Percentiles rank a stretch among this genome's conserved stretches.
phyloP scores from a whole-genome alignment of 2,113 vertebrate genomes.

The Felis chaus region DNA sequence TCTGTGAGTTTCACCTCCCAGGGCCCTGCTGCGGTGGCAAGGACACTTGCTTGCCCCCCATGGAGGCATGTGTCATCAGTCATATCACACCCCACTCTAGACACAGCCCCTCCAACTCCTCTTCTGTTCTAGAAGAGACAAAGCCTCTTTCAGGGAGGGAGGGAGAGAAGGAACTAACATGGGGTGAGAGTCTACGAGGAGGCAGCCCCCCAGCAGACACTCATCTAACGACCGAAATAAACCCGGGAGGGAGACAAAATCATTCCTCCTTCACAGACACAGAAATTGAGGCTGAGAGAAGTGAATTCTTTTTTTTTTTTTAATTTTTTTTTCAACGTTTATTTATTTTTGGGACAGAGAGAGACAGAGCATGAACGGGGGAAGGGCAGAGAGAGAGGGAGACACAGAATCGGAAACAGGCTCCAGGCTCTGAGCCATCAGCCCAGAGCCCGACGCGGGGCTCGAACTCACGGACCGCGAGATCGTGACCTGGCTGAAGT shows the following conservation, averaged over 20 bases:
- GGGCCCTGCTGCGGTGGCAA: rapidly evolving
- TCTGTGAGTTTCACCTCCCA: background rate
- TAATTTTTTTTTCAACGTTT: too few relatives aligned
- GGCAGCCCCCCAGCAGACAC: rapidly evolving
- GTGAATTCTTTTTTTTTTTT: too few relatives aligned
- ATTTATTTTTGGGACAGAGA: too few relatives aligned
- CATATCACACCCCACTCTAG: rapidly evolving
- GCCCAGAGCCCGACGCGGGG: too few relatives aligned
- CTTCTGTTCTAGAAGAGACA: background rate
- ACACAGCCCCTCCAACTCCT: rapidly evolving
- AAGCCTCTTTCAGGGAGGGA: background rate
- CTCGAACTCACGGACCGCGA: too few relatives aligned
- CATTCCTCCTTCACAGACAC: background rate
- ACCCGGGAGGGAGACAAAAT: background rate
- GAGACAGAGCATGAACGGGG: too few relatives aligned
- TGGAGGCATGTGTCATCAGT: background rate
- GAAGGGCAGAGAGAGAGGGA: too few relatives aligned
- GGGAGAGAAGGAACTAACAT: rapidly evolving
- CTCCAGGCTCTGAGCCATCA: too few relatives aligned
- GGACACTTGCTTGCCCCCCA: background rate
- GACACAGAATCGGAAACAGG: too few relatives aligned
- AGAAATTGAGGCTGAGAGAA: background rate
- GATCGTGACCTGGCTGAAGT: too few relatives aligned
- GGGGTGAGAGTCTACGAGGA: rapidly evolving
- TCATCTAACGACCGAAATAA: rapidly evolving